phyloP scores from a whole-genome alignment of 2,888 invertebrate genomes.

The Subacronicta megacephala region DNA sequence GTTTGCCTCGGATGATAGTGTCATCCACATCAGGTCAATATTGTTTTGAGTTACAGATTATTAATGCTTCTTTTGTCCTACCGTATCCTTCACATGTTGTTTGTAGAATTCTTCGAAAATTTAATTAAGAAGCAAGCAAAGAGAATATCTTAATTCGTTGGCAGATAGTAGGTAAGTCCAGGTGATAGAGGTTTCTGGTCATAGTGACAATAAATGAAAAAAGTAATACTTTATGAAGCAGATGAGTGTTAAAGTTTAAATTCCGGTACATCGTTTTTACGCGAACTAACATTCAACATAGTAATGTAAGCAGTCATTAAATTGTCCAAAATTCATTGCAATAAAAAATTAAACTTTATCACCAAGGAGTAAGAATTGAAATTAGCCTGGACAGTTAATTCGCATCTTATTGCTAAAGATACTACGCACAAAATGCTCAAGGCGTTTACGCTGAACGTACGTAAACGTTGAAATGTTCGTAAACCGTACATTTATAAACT shows the following conservation, averaged over 20 bases:
- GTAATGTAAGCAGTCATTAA: slow-evolving; percentile 20
- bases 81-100: neutral
- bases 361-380: slow-evolving; percentile 6
- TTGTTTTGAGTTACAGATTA: slow-evolving; percentile 1
- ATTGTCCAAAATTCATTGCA: neutral
- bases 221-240: too few relatives aligned
- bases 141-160: too few relatives aligned
- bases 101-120: neutral
- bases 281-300: slow-evolving; percentile 10
- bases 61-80: slow-evolving; percentile 1
- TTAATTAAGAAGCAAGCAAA: neutral
- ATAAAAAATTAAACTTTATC: slow-evolving; percentile 22
- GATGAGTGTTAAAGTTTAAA: too few relatives aligned
- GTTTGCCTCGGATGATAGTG: slow-evolving; percentile 3
- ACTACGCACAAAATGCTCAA: slow-evolving; percentile 35
- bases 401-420: slow-evolving; percentile 17
- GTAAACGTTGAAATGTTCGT: slow-evolving; percentile 61
- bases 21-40: neutral
- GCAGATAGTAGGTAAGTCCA: neutral
- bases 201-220: too few relatives aligned
- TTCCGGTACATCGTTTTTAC: slow-evolving; percentile 6
- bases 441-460: slow-evolving; percentile 34
- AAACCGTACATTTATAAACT: slow-evolving; percentile 58
- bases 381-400: slow-evolving; percentile 19
- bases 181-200: too few relatives aligned